Conservation (phyloP, 2,113 vertebrate species). For the Syngnathus floridae region DNA sequence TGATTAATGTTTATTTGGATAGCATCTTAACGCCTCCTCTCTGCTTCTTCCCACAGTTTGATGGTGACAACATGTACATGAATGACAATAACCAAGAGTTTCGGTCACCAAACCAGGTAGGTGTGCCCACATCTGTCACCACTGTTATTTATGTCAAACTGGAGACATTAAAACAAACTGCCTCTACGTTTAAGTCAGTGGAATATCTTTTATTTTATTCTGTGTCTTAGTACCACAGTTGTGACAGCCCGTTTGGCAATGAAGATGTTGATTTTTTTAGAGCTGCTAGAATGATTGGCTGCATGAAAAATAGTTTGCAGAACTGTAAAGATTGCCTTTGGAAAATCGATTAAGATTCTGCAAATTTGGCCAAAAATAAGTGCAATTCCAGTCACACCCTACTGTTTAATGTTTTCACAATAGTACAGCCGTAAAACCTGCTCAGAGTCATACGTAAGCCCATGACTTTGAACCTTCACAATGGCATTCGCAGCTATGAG, state of each 20-base stretch:
- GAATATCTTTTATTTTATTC: background rate
- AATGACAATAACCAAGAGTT: slow-evolving; percentile 91
- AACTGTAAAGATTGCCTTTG: background rate
- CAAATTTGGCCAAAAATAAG: background rate
- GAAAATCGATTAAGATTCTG: background rate
- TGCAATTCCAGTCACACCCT: background rate
- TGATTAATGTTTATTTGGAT: slow-evolving; percentile 13
- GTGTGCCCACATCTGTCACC: slow-evolving; percentile 19
- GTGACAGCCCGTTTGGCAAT: background rate
- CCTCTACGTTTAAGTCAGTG: background rate
- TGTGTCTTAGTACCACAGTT: background rate
- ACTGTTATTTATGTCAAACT: too few relatives aligned
- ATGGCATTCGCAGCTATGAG: background rate
- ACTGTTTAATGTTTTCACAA: background rate
- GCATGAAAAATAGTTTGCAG: background rate
- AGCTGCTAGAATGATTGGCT: background rate
- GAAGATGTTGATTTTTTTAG: background rate
- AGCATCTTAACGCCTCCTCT: slow-evolving; percentile 42
- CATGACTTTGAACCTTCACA: background rate
- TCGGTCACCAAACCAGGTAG: slow-evolving; percentile 87
- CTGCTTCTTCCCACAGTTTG: slow-evolving; percentile 81
- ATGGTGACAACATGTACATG: slow-evolving; percentile 97
- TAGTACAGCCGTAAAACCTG: background rate
- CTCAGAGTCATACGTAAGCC: background rate
- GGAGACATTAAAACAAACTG: background rate